Evolutionary conservation across 37 sponge, comb jelly and placozoan species (phyloP).

Genomic region (Hexactinellida sp.): DNA sequence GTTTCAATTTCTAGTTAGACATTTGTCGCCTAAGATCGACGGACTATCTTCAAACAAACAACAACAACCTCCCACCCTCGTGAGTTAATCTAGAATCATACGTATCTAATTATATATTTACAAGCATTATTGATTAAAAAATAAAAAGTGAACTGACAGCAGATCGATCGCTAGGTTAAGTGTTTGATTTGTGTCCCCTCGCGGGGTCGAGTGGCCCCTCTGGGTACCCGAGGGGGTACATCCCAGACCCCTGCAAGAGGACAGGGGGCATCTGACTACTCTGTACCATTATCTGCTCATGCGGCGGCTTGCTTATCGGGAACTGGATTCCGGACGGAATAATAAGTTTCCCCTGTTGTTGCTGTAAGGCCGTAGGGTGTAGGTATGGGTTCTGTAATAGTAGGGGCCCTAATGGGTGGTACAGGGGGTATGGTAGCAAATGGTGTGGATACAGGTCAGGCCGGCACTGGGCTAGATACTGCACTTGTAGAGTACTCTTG

Average conservation of each 20-base stretch:
- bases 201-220: too few relatives aligned
- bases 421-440: neutral
- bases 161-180: neutral
- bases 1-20: too few relatives aligned
- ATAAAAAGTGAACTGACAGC: neutral
- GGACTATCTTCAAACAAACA: too few relatives aligned
- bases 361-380: neutral
- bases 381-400: neutral
- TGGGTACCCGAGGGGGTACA: neutral
- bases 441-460: neutral
- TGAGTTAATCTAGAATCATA: too few relatives aligned
- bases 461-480: neutral
- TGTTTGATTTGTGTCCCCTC: neutral
- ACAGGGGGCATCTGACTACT: neutral
- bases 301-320: neutral
- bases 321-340: neutral
- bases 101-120: slow-evolving; percentile 11
- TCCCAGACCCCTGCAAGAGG: neutral
- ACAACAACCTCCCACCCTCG: too few relatives aligned
- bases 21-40: too few relatives aligned
- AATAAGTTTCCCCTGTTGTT: neutral
- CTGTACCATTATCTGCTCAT: neutral
- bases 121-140: slow-evolving; percentile 18
- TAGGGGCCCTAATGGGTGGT: neutral
- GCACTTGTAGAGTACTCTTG: neutral